Base-by-base conservation (phyloP, 2,797 vertebrate genomes). In the Microcaecilia unicolor region DNA sequence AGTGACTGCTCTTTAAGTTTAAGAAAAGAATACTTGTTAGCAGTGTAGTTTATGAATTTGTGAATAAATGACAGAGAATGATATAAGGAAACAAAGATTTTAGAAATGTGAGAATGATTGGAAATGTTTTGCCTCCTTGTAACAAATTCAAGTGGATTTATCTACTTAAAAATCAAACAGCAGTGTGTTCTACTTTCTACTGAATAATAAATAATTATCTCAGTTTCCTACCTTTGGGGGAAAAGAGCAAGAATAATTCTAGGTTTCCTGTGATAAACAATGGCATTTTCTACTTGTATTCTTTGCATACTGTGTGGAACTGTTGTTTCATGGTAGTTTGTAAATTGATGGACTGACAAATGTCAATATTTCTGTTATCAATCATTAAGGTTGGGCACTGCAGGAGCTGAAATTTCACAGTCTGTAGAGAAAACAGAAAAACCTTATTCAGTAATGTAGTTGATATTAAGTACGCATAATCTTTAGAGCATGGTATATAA, bases 161-260 rank as follows among this genome's bases (percentile, higher is more conserved):
- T 28, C 14, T 34, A 12, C 15, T 58, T 39, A 44, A 48, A 62
- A 60, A 22, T 58, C 41, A 61, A 49, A 51, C 15, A 34, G 37
- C 8, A 34, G 22, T 10, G n/a, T n/a, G n/a, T n/a, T n/a, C n/a
- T n/a, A 39, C 25, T n/a, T 25, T 6, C 21, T 34, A n/a, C 16
- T 14, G 15, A 34, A 15, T 24, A 59, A 27, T 55, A 71, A 58
- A 51, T 72, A 44, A 51, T 55, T 55, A 47, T 30, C 32, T 37
- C 40, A 31, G 4, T 11, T 41, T 46, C 37, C 51, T 59, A 48
- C 29, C 14, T 54, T 60, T 26, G 28, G 14, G n/a, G 24, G 28
- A 48, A 15, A 31, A 15, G n/a, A 12, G 34, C 18, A 58, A 44
- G 42, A 33, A 22, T 39, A 48, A 51, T 48, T 48, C n/a, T 37